Evolutionary conservation across 37 sponge, comb jelly and placozoan species (phyloP).

Genomic region (Spongilla lacustris): DNA sequence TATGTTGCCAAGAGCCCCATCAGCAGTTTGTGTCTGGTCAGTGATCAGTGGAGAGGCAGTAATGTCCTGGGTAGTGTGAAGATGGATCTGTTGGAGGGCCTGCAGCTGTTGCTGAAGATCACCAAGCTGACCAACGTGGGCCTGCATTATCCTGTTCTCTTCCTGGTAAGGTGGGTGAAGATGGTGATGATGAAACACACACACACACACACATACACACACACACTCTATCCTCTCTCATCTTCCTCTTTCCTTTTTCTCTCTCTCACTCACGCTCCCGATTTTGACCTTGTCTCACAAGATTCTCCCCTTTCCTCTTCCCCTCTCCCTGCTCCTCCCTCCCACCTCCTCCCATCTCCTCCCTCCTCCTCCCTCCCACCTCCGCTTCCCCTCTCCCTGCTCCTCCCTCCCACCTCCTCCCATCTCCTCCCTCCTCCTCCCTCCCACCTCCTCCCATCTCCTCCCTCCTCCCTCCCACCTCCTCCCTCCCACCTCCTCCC

Average conservation of each 20-base stretch:
- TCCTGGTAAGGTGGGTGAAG: conserved; percentile 9
- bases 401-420: not conserved
- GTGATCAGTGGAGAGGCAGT: not conserved
- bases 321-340: not conserved
- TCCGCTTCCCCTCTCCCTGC: not conserved
- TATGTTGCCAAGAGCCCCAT: no score
- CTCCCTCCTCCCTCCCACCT: not conserved
- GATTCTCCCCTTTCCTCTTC: no score
- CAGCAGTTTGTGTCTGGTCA: no score
- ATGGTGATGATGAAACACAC: not conserved
- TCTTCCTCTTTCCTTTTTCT: conserved; percentile 14
- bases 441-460: not conserved
- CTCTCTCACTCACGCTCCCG: conserved; percentile 26
- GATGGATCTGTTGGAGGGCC: not conserved
- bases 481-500: not conserved
- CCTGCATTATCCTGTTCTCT: conserved; percentile 33
- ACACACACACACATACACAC: not conserved
- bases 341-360: not conserved
- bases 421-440: not conserved
- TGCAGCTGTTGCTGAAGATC: conserved; percentile 24
- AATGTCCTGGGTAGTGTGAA: no score
- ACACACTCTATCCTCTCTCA: not conserved
- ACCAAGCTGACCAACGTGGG: not conserved
- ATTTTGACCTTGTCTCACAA: no score
- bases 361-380: not conserved